Percentiles rank a stretch among this genome's conserved stretches.
Evolutionary conservation across 2,797 vertebrate species (phyloP).

Genomic region (Sebastiscus albofasciatus): DNA sequence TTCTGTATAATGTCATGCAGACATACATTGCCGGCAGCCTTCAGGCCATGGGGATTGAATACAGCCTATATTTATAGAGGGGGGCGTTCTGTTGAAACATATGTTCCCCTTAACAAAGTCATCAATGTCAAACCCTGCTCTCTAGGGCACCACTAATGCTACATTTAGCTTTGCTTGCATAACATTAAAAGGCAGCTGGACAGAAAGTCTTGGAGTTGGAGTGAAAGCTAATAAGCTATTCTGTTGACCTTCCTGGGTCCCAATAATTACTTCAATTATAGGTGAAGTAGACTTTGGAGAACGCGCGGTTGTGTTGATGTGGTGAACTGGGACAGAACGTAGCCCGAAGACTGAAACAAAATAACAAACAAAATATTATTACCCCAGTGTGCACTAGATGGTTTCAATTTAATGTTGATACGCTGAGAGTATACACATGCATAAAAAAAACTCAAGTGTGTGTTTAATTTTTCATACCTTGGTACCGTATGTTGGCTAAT

Average conservation of each 20-base stretch:
- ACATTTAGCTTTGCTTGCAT: constrained; percentile 73
- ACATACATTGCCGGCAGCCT: constrained; percentile 70
- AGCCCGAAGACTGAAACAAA: constrained; percentile 12
- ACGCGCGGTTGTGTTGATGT: constrained; percentile 33
- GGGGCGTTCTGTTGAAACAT: constrained; percentile 77
- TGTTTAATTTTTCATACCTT: not conserved
- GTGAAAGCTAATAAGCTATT: constrained; percentile 62
- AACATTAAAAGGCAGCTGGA: constrained; percentile 63
- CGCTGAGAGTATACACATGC: not conserved
- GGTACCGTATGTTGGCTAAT: not conserved
- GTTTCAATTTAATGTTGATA: constrained; percentile 24
- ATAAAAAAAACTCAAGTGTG: not conserved
- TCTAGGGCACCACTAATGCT: constrained; percentile 64
- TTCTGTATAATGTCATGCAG: constrained; percentile 72
- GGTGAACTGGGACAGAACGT: constrained; percentile 2
- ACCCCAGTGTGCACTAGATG: not conserved
- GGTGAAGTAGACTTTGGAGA: constrained; percentile 36
- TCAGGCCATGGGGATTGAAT: constrained; percentile 70
- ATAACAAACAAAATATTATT: constrained; percentile 23
- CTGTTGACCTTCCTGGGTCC: constrained; percentile 49
- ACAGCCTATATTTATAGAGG: constrained; percentile 78
- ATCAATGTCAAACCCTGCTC: constrained; percentile 75
- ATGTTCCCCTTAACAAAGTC: constrained; percentile 80
- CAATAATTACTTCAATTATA: constrained; percentile 56
- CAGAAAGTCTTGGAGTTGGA: constrained; percentile 51